Evolutionary conservation across 2,113 vertebrate genomes (phyloP).

Genomic region (Podocnemis expansa): DNA sequence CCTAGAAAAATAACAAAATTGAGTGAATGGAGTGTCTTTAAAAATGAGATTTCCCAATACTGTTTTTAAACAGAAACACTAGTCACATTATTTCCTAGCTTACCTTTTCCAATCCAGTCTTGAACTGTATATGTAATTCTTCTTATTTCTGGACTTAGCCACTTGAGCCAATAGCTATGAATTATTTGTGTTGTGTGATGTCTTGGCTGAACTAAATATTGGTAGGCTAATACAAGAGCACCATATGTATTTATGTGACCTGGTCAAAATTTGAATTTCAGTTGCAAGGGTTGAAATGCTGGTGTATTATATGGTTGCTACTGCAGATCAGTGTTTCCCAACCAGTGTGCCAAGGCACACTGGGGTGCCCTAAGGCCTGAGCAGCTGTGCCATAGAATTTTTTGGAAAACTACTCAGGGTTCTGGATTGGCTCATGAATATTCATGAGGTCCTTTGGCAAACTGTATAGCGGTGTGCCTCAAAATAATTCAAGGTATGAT

Average conservation of each 20-base stretch:
- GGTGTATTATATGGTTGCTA: rapidly evolving
- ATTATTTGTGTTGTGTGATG: neutral
- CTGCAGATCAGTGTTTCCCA: too few relatives aligned
- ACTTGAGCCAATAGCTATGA: neutral
- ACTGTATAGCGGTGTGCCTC: too few relatives aligned
- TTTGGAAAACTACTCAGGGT: too few relatives aligned
- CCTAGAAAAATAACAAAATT: neutral
- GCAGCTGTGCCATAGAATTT: too few relatives aligned
- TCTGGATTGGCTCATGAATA: too few relatives aligned
- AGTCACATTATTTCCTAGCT: neutral
- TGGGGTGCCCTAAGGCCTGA: too few relatives aligned
- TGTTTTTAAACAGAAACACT: neutral
- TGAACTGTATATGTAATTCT: neutral
- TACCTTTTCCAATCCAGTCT: neutral
- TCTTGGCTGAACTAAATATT: neutral
- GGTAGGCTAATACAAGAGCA: neutral
- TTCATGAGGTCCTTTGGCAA: too few relatives aligned
- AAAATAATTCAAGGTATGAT: too few relatives aligned
- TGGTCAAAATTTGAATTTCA: neutral
- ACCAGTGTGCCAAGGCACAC: too few relatives aligned
- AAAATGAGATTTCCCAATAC: neutral
- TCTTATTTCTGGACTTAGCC: neutral
- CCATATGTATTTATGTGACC: neutral
- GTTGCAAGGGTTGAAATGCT: neutral
- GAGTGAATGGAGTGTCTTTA: neutral